Evolutionary conservation across 2,797 vertebrate genomes (phyloP).

Genomic region (Semotilus atromaculatus): DNA sequence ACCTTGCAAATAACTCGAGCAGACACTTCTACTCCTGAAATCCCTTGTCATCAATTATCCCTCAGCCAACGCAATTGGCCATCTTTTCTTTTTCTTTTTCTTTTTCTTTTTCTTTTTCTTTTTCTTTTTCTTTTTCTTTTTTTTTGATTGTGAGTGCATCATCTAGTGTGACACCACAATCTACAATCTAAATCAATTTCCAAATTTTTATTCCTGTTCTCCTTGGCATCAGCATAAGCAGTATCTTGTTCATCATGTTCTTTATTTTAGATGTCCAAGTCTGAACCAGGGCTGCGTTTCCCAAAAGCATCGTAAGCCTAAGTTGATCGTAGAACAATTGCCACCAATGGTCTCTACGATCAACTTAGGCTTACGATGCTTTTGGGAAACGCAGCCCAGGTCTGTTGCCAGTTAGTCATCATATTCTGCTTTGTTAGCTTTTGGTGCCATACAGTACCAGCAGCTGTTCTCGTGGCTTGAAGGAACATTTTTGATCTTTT

Average conservation of each 20-base stretch:
- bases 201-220: background rate
- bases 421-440: background rate
- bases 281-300: too few species aligned
- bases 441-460: background rate
- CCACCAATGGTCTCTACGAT: too few species aligned
- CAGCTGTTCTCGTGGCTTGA: conserved; percentile 13
- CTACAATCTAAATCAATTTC: background rate
- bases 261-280: background rate
- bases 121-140: background rate
- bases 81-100: too few species aligned
- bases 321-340: too few species aligned
- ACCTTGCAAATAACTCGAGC: background rate
- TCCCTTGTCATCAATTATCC: background rate
- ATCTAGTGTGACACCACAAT: background rate
- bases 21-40: conserved; percentile 12
- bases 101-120: background rate
- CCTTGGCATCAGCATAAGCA: background rate
- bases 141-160: background rate
- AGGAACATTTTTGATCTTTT: background rate
- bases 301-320: too few species aligned
- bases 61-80: background rate
- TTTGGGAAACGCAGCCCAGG: too few species aligned
- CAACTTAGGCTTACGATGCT: too few species aligned
- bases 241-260: conserved; percentile 6
- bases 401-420: conserved; percentile 11